Base-by-base conservation (phyloP, 2,797 vertebrate species). In the Cichlasoma orientale region DNA sequence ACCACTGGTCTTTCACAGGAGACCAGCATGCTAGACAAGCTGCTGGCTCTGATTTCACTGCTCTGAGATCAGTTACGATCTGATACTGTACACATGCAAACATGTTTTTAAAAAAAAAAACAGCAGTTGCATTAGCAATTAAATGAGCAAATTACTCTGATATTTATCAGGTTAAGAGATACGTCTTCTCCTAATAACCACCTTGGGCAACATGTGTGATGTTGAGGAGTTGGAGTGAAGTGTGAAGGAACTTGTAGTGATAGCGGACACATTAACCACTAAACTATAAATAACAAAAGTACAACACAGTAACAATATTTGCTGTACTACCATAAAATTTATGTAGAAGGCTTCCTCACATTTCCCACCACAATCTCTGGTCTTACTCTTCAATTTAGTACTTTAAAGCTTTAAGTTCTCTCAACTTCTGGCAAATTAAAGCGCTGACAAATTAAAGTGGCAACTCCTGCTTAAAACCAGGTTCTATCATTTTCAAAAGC, bases 361-460 rank as follows among this genome's bases (percentile, higher is more conserved):
- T 74, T 53, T 36, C 70, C 2, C 53, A 44, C 14, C 5, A 14
- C 7, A 29, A 53, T 47, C 5, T 13, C 14, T 58, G n/a, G 23
- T 81, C 66, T 72, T 55, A 23, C 29, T 47, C 77, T 41, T 70
- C 5, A 70, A 77, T 74, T 80, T 77, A 69, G 29, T 44, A 57
- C 81, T 53, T 80, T 27, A 79, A 80, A 82, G 71, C 41, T 80
- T 82, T 16, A 56, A 54, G 23, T 36, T 78, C 7, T 74, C 31
- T 66, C 33, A 63, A 68, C 53, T 74, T 72, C 44, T 52, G 27
- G 12, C 56, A 72, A 83, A 81, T 86, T 83, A 82, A 59, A 84
- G 58, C 41, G 53, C 59, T 75, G 75, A 77, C 59, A 83, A 85
- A 79, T 84, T 27, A 66, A 83, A 81, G 38, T 79, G 19, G 55